phyloP scores from a whole-genome alignment of 2,797 vertebrate genomes.

The Eutrigla gurnardus region DNA sequence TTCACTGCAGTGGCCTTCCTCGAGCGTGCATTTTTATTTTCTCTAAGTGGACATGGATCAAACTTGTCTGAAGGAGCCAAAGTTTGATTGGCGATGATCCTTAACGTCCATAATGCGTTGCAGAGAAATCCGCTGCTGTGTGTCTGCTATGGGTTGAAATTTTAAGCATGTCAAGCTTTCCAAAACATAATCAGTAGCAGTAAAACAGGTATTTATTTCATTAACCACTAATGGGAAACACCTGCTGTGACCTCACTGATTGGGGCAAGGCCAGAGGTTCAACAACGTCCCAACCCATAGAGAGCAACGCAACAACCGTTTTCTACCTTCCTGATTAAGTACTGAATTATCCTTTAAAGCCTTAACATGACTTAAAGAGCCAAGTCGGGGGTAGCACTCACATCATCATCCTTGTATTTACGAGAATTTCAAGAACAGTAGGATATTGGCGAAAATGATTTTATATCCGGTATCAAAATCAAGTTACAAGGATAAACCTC shows the following conservation, averaged over 20 bases:
- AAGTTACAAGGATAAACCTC: too few relatives aligned
- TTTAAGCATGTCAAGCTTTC: neutral
- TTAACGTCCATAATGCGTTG: neutral
- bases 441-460: too few relatives aligned
- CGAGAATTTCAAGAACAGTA: too few relatives aligned
- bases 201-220: conserved; percentile 5
- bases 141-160: neutral
- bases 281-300: neutral
- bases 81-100: neutral
- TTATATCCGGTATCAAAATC: too few relatives aligned
- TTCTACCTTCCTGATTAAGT: neutral
- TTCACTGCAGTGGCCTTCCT: conserved; percentile 33
- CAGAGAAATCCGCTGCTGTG: neutral
- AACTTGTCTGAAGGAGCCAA: neutral
- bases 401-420: too few relatives aligned
- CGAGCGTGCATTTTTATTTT: conserved; percentile 11
- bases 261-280: neutral
- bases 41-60: neutral
- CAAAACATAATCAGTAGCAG: conserved; percentile 16
- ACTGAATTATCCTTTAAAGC: neutral
- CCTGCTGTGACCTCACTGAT: conserved; percentile 1
- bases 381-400: too few relatives aligned
- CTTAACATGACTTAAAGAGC: neutral
- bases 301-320: neutral
- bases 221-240: conserved; percentile 17